These are phyloP conservation scores for Plebejus argus DNA, from an alignment of 2,888 invertebrate species.

Conservation along the genomic window DNA sequence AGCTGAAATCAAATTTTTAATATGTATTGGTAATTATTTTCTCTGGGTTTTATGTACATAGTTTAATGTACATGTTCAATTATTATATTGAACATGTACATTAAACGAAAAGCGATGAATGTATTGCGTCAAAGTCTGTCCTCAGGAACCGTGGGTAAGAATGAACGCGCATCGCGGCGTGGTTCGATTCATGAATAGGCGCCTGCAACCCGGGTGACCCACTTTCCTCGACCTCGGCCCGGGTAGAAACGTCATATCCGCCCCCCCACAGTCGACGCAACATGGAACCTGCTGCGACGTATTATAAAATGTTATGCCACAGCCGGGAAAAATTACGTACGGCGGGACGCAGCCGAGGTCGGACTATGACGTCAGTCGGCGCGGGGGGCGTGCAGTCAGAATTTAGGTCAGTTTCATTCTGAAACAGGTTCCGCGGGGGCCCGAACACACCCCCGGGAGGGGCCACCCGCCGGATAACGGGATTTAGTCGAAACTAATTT, in stretches of 20 bases:
- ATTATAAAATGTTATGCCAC: slow-evolving; percentile 44
- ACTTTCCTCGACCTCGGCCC: slow-evolving; percentile 74
- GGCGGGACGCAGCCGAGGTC: slow-evolving; percentile 55
- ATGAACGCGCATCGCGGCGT: slow-evolving; percentile 73
- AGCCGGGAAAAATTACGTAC: slow-evolving; percentile 52
- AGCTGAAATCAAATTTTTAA: no score
- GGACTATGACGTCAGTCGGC: slow-evolving; percentile 79
- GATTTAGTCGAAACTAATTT: slow-evolving; percentile 48
- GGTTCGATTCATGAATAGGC: slow-evolving; percentile 81
- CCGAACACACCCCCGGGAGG: slow-evolving; percentile 15
- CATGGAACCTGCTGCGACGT: slow-evolving; percentile 41
- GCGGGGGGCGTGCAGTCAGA: slow-evolving; percentile 71
- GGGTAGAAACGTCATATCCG: slow-evolving; percentile 50
- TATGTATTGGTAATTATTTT: no score
- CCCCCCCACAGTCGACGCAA: slow-evolving; percentile 40
- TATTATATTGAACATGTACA: neutral
- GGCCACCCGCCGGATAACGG: slow-evolving; percentile 51
- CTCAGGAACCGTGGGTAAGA: slow-evolving; percentile 63
- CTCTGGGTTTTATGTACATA: no score
- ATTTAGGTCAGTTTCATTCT: slow-evolving; percentile 85
- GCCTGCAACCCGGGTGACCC: slow-evolving; percentile 85
- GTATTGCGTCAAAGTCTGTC: slow-evolving; percentile 50
- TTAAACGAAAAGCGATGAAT: neutral
- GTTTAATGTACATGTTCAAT: no score
- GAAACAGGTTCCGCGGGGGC: slow-evolving; percentile 73